Evolutionary conservation across 2,797 vertebrate genomes (phyloP).

Genomic region (Malurus splendens): DNA sequence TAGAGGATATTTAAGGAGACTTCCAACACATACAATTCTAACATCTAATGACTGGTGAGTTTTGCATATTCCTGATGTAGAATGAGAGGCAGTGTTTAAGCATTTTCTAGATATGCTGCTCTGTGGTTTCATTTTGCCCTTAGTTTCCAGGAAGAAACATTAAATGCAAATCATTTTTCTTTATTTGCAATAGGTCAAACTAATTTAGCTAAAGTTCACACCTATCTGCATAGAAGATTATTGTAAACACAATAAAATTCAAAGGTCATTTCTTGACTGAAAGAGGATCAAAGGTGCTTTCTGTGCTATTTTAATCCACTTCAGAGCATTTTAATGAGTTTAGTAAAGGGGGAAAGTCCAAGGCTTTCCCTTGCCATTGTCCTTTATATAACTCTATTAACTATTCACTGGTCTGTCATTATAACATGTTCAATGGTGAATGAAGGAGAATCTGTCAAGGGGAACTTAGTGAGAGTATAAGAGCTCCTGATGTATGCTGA

Average conservation of each 20-base stretch:
- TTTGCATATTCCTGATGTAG: not conserved
- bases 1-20: not conserved
- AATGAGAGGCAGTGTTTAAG: not conserved
- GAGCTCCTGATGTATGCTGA: constrained; percentile 37
- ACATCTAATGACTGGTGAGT: not conserved
- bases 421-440: constrained; percentile 16
- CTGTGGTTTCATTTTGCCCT: constrained; percentile 11
- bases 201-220: constrained; percentile 51
- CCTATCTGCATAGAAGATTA: constrained; percentile 28
- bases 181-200: constrained; percentile 49
- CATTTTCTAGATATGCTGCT: not conserved
- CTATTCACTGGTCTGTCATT: not conserved
- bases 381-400: not conserved
- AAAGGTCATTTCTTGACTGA: constrained; percentile 25
- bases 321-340: not conserved
- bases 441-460: constrained; percentile 36
- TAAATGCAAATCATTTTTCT: constrained; percentile 47
- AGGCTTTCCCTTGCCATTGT: not conserved
- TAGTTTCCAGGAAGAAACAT: constrained; percentile 20
- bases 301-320: constrained; percentile 25
- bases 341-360: not conserved
- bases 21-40: not conserved
- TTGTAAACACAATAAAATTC: constrained; percentile 44
- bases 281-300: constrained; percentile 7
- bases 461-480: not conserved